Base-by-base conservation (phyloP, 2,888 invertebrate species). In the Pachycephus smyrnensis region DNA sequence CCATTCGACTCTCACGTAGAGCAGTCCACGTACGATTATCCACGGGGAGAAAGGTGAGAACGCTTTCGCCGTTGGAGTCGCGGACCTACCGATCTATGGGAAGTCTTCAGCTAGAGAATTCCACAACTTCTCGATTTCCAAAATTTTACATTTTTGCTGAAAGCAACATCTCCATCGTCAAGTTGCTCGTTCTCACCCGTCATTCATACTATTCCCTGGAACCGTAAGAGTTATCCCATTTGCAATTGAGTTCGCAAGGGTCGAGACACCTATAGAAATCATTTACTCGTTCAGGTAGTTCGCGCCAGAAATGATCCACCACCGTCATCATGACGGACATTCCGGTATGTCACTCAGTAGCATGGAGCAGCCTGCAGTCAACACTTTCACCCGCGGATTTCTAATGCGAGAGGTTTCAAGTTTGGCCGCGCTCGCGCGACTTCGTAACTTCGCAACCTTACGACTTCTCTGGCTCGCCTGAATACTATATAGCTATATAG, bases 351-450 rank as follows among this genome's bases (percentile, higher is more conserved):
- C 40, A 55, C 68, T 73, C 36, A 33, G 55, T 74, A 73, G 68
- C 75, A 73, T 73, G 73, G 76, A 68, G 23, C 76, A 79, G 79
- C 73, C 73, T 73, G 37, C 77, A 76, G 80, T 84, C 81, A 88
- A 88, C 88, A 89, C 89, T 89, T 89, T 89, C 89, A 89, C 89
- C 88, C 80, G 80, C 82, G 83, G 88, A 87, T 89, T 89, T 89
- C 89, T 89, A 89, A 86, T 85, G 85, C 83, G 82, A 77, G 81
- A 82, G 80, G 80, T 78, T 79, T 83, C 30, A 32, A 32, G 32
- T 86, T 84, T 79, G 79, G 83, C 80, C 78, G 75, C 83, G 85
- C 84, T 83, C 84, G 79, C 83, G 82, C 71, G 69, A 36, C 36
- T 15, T 15, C 15, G 15, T 9, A n/a, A 71, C 71, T 11, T 71